phyloP scores from a whole-genome alignment of 2,888 invertebrate species.

The Sarcophaga rosellei region DNA sequence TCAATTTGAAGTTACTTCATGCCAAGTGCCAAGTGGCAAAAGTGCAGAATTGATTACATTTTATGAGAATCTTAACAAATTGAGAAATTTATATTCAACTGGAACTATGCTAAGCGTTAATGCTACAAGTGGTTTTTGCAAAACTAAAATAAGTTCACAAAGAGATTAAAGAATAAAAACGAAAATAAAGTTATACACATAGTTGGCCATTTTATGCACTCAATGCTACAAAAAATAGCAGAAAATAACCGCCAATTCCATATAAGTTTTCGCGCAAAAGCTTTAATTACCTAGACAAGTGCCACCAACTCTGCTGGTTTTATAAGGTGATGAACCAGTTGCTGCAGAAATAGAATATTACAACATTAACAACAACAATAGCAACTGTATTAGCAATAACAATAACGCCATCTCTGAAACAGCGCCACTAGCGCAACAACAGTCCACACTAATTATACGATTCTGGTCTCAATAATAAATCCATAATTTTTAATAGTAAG shows the following conservation, averaged over 20 bases:
- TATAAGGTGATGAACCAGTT: constrained; percentile 60
- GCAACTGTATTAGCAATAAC: background rate
- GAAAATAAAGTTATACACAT: constrained; percentile 5
- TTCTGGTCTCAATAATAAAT: constrained; percentile 52
- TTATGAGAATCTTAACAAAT: constrained; percentile 10
- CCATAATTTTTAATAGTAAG: constrained; percentile 21
- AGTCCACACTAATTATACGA: constrained; percentile 60
- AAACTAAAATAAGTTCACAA: constrained; percentile 8
- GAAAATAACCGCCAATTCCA: constrained; percentile 43
- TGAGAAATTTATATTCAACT: background rate
- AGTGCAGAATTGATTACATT: background rate
- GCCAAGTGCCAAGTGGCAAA: background rate
- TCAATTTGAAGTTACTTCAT: constrained; percentile 26
- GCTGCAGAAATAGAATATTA: background rate
- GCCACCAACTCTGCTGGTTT: constrained; percentile 56
- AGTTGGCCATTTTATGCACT: background rate
- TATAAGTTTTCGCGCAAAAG: constrained; percentile 53
- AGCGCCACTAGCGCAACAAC: constrained; percentile 59
- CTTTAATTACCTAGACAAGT: constrained; percentile 64
- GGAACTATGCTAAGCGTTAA: background rate
- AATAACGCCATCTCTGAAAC: constrained; percentile 36
- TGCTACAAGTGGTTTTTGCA: background rate
- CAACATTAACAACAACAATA: constrained; percentile 3
- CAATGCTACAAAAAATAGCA: background rate
- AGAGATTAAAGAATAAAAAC: constrained; percentile 15